phyloP scores from a whole-genome alignment of 2,797 vertebrate species.

The Parotocinclus haroldoi region DNA sequence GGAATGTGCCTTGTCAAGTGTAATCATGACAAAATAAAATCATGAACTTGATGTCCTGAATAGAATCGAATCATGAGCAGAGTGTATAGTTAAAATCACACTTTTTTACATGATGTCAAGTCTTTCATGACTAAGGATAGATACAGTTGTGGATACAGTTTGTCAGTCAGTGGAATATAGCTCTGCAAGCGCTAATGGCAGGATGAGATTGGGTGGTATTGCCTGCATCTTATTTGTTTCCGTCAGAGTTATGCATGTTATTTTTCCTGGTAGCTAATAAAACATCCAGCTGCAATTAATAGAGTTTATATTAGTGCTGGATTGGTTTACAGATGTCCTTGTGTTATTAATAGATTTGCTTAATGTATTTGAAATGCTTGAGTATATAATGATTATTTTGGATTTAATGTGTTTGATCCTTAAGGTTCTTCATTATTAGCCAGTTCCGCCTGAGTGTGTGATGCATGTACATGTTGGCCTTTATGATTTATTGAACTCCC shows the following conservation, averaged over 20 bases:
- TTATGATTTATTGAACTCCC: background rate
- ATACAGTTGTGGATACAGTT: too few species aligned
- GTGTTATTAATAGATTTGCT: constrained; percentile 22
- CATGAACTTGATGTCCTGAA: too few species aligned
- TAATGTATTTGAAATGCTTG: background rate
- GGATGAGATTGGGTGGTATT: constrained; percentile 48
- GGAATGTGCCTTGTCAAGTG: too few species aligned
- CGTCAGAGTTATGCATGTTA: constrained; percentile 56
- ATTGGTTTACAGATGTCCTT: constrained; percentile 34
- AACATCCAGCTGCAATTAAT: constrained; percentile 60
- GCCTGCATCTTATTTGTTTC: constrained; percentile 50
- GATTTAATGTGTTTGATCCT: background rate
- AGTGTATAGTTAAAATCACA: too few species aligned
- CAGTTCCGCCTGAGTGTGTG: background rate
- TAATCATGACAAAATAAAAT: too few species aligned
- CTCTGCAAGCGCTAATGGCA: background rate
- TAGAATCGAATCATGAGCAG: too few species aligned
- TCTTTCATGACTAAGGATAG: too few species aligned
- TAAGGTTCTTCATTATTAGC: background rate
- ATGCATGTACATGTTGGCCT: background rate
- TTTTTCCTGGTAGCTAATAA: constrained; percentile 56
- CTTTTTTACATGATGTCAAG: too few species aligned
- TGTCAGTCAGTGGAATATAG: too few species aligned
- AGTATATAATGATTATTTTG: background rate
- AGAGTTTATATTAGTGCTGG: constrained; percentile 37